Base-by-base conservation (phyloP, 2,113 vertebrate species). In the Anthoscopus minutus region DNA sequence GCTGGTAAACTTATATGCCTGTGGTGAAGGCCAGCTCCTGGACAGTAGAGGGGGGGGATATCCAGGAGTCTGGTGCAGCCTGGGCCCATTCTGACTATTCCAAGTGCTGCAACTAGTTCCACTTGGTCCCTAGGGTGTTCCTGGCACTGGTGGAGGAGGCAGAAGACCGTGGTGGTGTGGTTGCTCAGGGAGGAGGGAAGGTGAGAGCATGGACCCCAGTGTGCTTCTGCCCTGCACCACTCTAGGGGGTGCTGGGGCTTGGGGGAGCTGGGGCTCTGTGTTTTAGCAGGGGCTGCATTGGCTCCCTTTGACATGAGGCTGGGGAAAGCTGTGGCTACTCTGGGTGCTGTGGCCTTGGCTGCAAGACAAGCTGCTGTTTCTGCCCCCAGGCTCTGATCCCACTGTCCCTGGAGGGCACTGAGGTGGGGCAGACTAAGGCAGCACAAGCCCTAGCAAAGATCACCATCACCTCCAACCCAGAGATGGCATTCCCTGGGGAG, bases 151-250 rank as follows among this genome's bases (percentile, higher is more conserved):
- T 99, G 88, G 98, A 99, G 23, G 98, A 98, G 22, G 98, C 98
- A 2, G 99, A 99, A 94, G 99, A 99, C 93, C 97, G 99, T 14
- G 99, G 99, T 14, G 95, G 96, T 2, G 99, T 99, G 86, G 99
- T 99, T 30, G 99, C 99, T 10, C 99, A 99, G 74, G 99, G 99
- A 89, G 99, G 99, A 88, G 99, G 99, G 96, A 99, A 99, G 98
- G 99, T 99, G 92, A 98, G 97, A 38, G 13, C 38, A 9, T 6
- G 2, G 33, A 22, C 27, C 16, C 17, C 0, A 0, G 33, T 28
- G 69, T 23, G 35, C 40, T 47, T 23, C 77, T 67, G 48, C 42
- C 48, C 45, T 42, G 66, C 40, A 11, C 61, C 2, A 4, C 17
- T 48, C 53, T 0, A 2, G 45, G 8, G 4, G 3, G 4, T 28